Conservation (phyloP, 2,113 vertebrate species). For the Trogon melanurus region DNA sequence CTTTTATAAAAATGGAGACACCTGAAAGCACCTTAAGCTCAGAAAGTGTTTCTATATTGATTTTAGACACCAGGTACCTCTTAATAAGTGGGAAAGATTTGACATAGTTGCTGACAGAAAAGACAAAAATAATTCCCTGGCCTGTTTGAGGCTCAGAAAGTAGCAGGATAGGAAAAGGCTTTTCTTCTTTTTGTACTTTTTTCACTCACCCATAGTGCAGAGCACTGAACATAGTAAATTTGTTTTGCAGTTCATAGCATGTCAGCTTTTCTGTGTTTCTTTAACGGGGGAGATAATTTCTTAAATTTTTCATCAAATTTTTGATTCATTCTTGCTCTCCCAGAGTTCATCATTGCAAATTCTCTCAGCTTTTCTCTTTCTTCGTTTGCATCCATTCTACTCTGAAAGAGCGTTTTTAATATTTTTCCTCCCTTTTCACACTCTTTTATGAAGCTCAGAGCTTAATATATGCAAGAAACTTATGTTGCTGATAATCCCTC, state of each 20-base stretch:
- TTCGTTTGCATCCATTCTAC: neutral
- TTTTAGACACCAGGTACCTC: neutral
- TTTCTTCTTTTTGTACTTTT: neutral
- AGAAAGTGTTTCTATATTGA: neutral
- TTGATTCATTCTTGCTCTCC: neutral
- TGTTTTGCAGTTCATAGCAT: neutral
- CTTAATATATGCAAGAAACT: neutral
- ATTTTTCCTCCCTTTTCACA: neutral
- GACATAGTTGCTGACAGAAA: neutral
- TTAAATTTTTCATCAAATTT: neutral
- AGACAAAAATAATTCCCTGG: neutral
- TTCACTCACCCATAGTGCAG: neutral
- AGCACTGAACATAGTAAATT: neutral
- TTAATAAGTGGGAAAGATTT: neutral
- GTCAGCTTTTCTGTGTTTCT: neutral
- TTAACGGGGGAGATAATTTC: neutral
- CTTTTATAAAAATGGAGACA: neutral
- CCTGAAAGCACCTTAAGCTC: neutral
- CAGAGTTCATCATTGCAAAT: neutral
- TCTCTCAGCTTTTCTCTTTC: neutral
- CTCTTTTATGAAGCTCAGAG: neutral
- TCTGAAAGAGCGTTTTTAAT: neutral
- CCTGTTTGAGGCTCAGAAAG: neutral
- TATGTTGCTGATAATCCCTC: neutral
- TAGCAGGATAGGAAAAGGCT: neutral